Evolutionary conservation across 1,140 invertebrate species (phyloP), one percentile per base, ranked within the genome.

Genomic region (Sinonovacula constricta): DNA sequence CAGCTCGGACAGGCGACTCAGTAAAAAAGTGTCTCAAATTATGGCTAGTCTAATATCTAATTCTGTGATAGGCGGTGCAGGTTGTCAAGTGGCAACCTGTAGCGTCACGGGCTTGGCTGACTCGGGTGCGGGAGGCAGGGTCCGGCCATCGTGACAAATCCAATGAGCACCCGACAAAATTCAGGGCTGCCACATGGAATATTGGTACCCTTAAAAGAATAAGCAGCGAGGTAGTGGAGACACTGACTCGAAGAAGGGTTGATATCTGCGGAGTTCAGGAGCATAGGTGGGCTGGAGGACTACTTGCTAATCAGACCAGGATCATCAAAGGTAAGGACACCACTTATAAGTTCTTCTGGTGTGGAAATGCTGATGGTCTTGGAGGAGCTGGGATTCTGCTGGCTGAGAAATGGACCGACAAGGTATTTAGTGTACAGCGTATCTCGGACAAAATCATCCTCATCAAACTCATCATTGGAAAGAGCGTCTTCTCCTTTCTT

Each of bases 81-180:
- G 63, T 34, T 26, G 56, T 28, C 56, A 14, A 30, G 26, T 22
- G 26, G 5, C 59, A 28, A n/a, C 45, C 36, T 22, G 63, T 66
- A 49, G 63, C 7, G 63, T 30, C 63, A 22, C 63, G 36, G 63
- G 63, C 63, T 66, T 66, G 36, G 63, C 63, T 66, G 34, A 49
- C 63, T 66, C 14, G 36, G 63, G 63, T 45, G 63, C 63, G 36
- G 36, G 63, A 66, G 45, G 63, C 63, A 49, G 63, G 63, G 63
- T 66, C 63, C 63, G 63, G 63, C 45, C 63, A 51, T 45, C 63
- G 22, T 5, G 36, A 31, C 63, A 49, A 66, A 66, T 66, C 62
- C 31, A 66, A 14, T 39, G 12, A 66, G 63, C 63, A 66, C 63
- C 63, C 63, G 24, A 66, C 28, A 3, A n/a, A n/a, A n/a, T n/a